These are phyloP conservation scores for Cheilosia variabilis DNA, from an alignment of 2,888 invertebrate genomes.

Conservation along the genomic window DNA sequence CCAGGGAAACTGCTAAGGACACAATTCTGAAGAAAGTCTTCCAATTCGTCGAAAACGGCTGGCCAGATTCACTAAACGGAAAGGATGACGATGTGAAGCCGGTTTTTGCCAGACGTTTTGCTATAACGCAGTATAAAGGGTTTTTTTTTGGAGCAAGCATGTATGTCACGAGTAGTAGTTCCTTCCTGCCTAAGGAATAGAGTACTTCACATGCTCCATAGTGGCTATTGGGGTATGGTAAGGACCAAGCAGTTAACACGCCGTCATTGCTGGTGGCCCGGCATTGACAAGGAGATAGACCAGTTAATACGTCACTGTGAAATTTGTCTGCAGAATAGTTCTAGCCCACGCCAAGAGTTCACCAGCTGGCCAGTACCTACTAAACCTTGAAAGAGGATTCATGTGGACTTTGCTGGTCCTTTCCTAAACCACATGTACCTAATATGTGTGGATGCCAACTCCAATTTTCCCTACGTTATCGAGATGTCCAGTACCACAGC, in stretches of 20 bases:
- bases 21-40: conserved; percentile 11
- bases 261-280: too few relatives aligned
- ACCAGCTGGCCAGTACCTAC: conserved; percentile 19
- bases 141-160: neutral
- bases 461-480: conserved; percentile 47
- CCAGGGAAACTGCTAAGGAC: conserved; percentile 31
- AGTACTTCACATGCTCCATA: too few relatives aligned
- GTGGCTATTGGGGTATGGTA: too few relatives aligned
- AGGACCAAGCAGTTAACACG: too few relatives aligned
- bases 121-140: neutral
- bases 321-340: conserved; percentile 20
- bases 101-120: neutral
- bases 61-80: neutral
- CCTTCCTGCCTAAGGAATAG: too few relatives aligned
- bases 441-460: conserved; percentile 43
- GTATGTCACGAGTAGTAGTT: too few relatives aligned
- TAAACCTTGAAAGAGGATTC: conserved; percentile 36
- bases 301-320: neutral
- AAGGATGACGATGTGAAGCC: too few relatives aligned
- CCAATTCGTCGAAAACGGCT: conserved; percentile 25
- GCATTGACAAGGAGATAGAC: too few relatives aligned
- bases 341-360: conserved; percentile 9
- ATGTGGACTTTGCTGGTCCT: conserved; percentile 41
- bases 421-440: conserved; percentile 32
- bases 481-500: too few relatives aligned